Percentiles rank a stretch among this genome's conserved stretches.
phyloP scores from a whole-genome alignment of 2,888 invertebrate species.

The Xestia rhomboidea region DNA sequence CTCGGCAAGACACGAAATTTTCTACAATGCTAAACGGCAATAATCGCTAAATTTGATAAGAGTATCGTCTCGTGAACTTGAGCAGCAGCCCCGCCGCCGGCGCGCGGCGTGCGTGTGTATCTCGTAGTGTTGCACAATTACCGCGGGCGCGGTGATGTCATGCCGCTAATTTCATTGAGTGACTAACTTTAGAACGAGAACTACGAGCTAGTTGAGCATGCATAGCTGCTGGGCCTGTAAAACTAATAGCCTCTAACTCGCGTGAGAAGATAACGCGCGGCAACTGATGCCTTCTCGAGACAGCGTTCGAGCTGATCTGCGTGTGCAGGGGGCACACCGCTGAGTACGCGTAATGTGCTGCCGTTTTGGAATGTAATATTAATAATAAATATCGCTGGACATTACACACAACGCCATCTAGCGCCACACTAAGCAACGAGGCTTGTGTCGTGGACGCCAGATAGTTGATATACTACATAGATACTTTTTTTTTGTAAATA shows the following conservation, averaged over 20 bases:
- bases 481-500: too few relatives aligned
- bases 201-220: constrained; percentile 31
- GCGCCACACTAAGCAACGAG: too few relatives aligned
- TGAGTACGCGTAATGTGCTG: not conserved
- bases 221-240: constrained; percentile 8
- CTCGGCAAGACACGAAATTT: not conserved
- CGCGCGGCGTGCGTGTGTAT: constrained; percentile 27
- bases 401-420: too few relatives aligned
- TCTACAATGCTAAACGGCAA: not conserved
- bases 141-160: constrained; percentile 75
- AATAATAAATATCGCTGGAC: too few relatives aligned
- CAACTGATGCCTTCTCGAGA: not conserved
- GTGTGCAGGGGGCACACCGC: not conserved
- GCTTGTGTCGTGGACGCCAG: too few relatives aligned
- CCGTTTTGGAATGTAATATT: not conserved
- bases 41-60: not conserved
- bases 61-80: constrained; percentile 42
- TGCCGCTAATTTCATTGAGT: constrained; percentile 72
- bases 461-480: too few relatives aligned
- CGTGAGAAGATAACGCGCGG: constrained; percentile 40
- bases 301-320: not conserved
- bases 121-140: constrained; percentile 60
- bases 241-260: constrained; percentile 40
- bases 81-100: constrained; percentile 35
- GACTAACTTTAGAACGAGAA: constrained; percentile 54